Percentiles rank a stretch among this genome's conserved stretches.
Conservation (phyloP, 1,140 invertebrate species). For the Acyrthosiphon pisum region DNA sequence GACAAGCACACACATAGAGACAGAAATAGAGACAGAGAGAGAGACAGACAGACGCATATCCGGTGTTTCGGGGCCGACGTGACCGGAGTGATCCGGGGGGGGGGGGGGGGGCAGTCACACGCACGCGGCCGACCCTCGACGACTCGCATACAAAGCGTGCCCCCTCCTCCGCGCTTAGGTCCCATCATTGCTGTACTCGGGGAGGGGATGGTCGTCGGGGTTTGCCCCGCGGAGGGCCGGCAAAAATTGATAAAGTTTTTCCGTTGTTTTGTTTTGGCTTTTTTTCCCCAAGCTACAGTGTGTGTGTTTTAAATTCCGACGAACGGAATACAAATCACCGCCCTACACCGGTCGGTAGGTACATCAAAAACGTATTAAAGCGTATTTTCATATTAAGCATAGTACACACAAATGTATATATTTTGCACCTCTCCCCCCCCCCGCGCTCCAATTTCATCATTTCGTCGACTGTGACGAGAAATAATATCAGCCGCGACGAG, state of each 20-base stretch:
- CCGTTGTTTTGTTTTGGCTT: background rate
- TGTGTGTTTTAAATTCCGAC: background rate
- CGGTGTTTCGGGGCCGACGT: background rate
- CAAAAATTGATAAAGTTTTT: constrained; percentile 38
- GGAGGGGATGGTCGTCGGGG: background rate
- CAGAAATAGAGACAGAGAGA: background rate
- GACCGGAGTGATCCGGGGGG: background rate
- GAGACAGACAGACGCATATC: background rate
- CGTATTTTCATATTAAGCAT: constrained; percentile 10
- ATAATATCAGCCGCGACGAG: background rate
- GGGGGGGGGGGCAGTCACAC: background rate
- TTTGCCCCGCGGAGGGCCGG: background rate
- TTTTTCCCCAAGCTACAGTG: no score
- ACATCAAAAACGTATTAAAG: constrained; percentile 10
- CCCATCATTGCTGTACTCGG: background rate
- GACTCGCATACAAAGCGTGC: background rate
- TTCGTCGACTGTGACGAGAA: background rate
- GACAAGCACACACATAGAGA: background rate
- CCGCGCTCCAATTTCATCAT: no score
- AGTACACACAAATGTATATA: background rate
- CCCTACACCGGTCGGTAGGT: background rate
- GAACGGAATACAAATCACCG: constrained; percentile 23
- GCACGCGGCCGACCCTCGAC: background rate
- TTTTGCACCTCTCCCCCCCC: background rate
- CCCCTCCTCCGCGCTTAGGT: no score